phyloP scores from a whole-genome alignment of 1,140 invertebrate species.

The Triops cancriformis region DNA sequence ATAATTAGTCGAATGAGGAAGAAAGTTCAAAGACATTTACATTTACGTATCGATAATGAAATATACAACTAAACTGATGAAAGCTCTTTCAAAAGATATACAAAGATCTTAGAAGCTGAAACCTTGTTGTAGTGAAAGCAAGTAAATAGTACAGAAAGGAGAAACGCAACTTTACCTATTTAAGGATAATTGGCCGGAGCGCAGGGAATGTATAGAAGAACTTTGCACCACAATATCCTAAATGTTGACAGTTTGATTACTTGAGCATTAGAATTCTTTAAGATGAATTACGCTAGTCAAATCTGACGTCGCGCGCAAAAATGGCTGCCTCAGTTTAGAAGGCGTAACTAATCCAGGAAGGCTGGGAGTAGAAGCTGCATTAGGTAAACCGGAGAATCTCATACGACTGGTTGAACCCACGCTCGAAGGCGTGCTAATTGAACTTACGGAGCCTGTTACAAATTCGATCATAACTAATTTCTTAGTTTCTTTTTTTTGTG shows the following conservation, averaged over 20 bases:
- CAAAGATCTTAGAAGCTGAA: too few species aligned
- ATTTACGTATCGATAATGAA: too few species aligned
- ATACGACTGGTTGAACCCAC: not conserved
- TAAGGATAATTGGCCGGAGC: not conserved
- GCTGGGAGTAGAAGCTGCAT: not conserved
- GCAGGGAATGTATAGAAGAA: not conserved
- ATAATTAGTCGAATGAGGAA: too few species aligned
- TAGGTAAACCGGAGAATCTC: not conserved
- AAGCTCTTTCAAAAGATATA: too few species aligned
- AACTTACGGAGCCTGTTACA: not conserved
- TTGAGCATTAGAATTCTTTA: not conserved
- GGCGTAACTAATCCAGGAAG: not conserved
- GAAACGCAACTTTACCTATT: not conserved
- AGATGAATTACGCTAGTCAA: not conserved
- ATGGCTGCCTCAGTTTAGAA: not conserved
- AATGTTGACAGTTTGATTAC: not conserved
- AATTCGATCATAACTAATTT: not conserved
- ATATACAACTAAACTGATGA: too few species aligned
- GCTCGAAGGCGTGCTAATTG: not conserved
- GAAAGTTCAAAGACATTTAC: too few species aligned
- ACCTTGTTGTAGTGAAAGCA: too few species aligned
- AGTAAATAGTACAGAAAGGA: not conserved
- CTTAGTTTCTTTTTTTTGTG: not conserved
- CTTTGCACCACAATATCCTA: not conserved
- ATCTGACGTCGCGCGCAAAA: not conserved